Evolutionary conservation across 2,113 vertebrate species (phyloP), one percentile per base, ranked within the genome.

Genomic region (Girardinichthys multiradiatus): DNA sequence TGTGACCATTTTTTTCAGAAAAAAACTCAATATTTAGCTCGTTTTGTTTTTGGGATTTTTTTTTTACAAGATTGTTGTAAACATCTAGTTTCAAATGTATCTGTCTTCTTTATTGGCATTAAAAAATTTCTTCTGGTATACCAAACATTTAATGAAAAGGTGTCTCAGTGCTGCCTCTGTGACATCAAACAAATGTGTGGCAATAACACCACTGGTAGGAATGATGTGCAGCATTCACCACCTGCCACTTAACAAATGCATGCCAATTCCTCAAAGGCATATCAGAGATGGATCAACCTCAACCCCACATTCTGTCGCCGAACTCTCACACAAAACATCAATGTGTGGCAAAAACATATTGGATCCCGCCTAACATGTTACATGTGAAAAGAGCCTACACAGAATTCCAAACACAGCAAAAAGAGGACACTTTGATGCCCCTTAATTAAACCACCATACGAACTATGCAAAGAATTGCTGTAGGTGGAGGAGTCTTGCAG

Each of bases 401-500:
- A 5, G 17, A 45, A 45, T 45, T 45, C 19, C 19, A 45, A 45
- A 45, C 42, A 15, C n/a, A n/a, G 37, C 12, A 45, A 68, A 81
- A 59, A 28, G 33, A 37, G 33, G 73, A 59, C 21, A 77, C 59
- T 77, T 85, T 85, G 70, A 77, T 71, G n/a, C 62, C 74, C 24
- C 74, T 76, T 64, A 76, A 28, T 83, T 63, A 74, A 66, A 69
- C 63, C 63, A 28, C n/a, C n/a, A n/a, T n/a, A n/a, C n/a, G 24
- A 9, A 79, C 61, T 76, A 67, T 62, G 72, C 84, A 62, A 68
- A 64, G 69, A 77, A 69, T 54, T 74, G 83, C 87, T 85, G 79
- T 83, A 84, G 84, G 79, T 86, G 81, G 86, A 87, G 72, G 64
- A 89, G 83, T 85, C 88, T 81, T 82, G 85, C 74, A 78, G 91